Percentiles rank a stretch among this genome's conserved stretches.
Evolutionary conservation across 2,888 invertebrate species (phyloP).

Genomic region (Cantharis nigra): DNA sequence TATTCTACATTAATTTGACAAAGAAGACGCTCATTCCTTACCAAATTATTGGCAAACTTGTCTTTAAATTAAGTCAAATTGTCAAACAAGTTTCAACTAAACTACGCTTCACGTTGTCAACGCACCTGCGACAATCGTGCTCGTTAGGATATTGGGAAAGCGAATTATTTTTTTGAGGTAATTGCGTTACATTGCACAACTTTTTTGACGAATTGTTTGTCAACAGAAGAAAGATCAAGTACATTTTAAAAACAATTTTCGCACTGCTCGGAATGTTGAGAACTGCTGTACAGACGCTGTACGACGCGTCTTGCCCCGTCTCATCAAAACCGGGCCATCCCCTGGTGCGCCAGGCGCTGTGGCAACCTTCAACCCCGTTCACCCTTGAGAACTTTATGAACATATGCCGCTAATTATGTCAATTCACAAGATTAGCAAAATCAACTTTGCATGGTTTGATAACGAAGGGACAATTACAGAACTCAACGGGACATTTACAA

Average conservation of each 20-base stretch:
- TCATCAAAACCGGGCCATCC: slow-evolving; percentile 23
- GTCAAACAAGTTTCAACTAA: background rate
- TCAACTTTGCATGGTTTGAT: slow-evolving; percentile 10
- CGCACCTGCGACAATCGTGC: background rate
- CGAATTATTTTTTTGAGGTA: background rate
- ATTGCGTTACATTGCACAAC: background rate
- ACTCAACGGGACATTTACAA: slow-evolving; percentile 6
- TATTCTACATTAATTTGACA: background rate
- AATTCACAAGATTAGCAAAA: slow-evolving; percentile 21
- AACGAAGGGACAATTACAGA: slow-evolving; percentile 8
- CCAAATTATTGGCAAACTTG: background rate
- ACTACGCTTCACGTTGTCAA: background rate
- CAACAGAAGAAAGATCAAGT: background rate
- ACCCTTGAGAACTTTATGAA: slow-evolving; percentile 15
- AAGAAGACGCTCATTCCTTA: background rate
- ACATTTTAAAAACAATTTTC: background rate
- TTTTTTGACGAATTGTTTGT: background rate
- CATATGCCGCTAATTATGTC: slow-evolving; percentile 23
- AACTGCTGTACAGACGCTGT: slow-evolving; percentile 23
- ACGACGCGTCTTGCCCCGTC: slow-evolving; percentile 24
- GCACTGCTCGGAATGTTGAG: slow-evolving; percentile 17
- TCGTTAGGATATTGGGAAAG: background rate
- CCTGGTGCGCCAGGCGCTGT: slow-evolving; percentile 25
- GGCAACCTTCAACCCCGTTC: slow-evolving; percentile 28
- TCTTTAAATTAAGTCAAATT: background rate